Evolutionary conservation across 2,797 vertebrate genomes (phyloP).

Genomic region (Kryptopterus vitreolus): DNA sequence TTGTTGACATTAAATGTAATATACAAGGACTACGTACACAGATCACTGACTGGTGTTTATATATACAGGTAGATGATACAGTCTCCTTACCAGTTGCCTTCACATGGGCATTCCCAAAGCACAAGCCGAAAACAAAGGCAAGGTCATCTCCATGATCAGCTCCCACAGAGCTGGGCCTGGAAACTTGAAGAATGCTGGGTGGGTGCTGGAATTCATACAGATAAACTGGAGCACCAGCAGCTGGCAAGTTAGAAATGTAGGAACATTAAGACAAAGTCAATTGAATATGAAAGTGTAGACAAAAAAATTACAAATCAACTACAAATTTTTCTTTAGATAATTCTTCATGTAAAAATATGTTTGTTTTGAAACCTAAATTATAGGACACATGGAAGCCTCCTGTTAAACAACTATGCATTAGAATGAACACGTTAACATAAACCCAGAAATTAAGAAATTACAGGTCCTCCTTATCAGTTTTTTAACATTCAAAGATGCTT

Average conservation of each 20-base stretch:
- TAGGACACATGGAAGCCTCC: neutral
- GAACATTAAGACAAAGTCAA: neutral
- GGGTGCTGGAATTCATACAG: constrained; percentile 83
- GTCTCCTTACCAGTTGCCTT: constrained; percentile 54
- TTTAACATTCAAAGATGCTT: neutral
- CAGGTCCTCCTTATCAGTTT: neutral
- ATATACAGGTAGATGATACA: neutral
- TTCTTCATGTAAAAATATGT: neutral
- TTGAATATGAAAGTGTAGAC: too few relatives aligned
- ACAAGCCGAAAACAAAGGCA: constrained; percentile 75
- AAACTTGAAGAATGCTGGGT: constrained; percentile 48
- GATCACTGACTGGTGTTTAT: neutral
- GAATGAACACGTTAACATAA: neutral
- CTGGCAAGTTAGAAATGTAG: constrained; percentile 48
- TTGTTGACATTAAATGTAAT: neutral
- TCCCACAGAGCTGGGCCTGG: constrained; percentile 77
- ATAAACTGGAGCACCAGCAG: constrained; percentile 76
- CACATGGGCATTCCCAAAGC: constrained; percentile 69
- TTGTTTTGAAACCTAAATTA: neutral
- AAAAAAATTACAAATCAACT: too few relatives aligned
- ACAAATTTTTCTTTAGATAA: neutral
- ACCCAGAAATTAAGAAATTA: neutral
- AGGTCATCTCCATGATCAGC: constrained; percentile 82
- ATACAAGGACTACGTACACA: neutral
- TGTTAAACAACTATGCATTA: neutral